phyloP scores from a whole-genome alignment of 2,888 invertebrate species.

The Buathra laborator region DNA sequence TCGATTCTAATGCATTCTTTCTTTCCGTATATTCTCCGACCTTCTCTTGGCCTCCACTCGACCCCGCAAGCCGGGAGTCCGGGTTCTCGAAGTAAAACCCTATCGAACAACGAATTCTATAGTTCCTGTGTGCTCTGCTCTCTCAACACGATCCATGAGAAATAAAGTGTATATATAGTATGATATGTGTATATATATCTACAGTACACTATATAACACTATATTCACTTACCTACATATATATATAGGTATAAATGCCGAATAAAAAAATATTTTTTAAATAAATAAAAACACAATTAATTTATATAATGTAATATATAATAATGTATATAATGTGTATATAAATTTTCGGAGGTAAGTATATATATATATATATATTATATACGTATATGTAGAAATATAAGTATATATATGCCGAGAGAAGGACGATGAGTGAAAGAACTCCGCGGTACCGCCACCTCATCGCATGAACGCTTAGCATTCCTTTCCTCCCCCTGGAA shows the following conservation, averaged over 20 bases:
- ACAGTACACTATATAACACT: too few relatives aligned
- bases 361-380: too few relatives aligned
- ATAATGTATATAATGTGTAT: neutral
- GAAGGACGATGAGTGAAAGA: slow-evolving; percentile 32
- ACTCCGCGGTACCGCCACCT: slow-evolving; percentile 34
- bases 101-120: slow-evolving; percentile 29
- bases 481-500: slow-evolving; percentile 52
- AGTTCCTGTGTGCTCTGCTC: slow-evolving; percentile 16
- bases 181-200: too few relatives aligned
- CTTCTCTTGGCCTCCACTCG: slow-evolving; percentile 22
- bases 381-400: neutral
- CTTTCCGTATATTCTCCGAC: slow-evolving; percentile 44
- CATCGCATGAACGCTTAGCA: slow-evolving; percentile 50
- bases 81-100: slow-evolving; percentile 20
- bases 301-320: neutral
- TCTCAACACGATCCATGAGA: slow-evolving; percentile 5
- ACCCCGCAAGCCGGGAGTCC: slow-evolving; percentile 35
- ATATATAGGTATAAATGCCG: too few relatives aligned
- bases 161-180: neutral
- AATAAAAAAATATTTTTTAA: too few relatives aligned
- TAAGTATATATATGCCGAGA: slow-evolving; percentile 4
- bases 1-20: slow-evolving; percentile 78
- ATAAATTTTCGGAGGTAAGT: too few relatives aligned
- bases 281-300: too few relatives aligned
- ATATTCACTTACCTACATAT: too few relatives aligned